Base-by-base conservation (phyloP, 2,797 vertebrate species). In the Eurystomus glaucurus region DNA sequence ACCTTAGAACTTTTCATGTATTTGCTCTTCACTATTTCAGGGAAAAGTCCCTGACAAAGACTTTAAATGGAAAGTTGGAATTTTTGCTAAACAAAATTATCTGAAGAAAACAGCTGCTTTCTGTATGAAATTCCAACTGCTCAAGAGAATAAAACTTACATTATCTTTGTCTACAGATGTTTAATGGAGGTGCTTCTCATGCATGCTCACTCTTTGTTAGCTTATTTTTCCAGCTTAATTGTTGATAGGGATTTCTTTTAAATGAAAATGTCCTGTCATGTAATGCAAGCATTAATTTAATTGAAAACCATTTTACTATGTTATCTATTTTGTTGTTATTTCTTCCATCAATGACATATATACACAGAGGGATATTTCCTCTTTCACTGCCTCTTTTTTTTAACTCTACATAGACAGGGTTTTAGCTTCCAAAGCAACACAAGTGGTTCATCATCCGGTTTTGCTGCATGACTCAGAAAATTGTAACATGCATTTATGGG, bases 331-430 rank as follows among this genome's bases (percentile, higher is more conserved):
- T 64, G 35, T 22, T 48, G 17, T 51, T 31, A 52, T 14, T 90
- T 57, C 3, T 84, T n/a, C 14, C 14, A 14, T 55, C 35, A 77
- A 10, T 45, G 8, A 11, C 11, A 5, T n/a, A 37, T 2, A 52
- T 5, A 33, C 3, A n/a, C 2, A 52, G 48, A 0, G 0, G 17
- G 84, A n/a, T 74, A 75, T 22, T 48, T 39, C 16, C 8, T 51
- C 14, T 4, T 17, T 57, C 69, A 69, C 35, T 16, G 1, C 2
- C 7, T 64, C 39, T 52, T 33, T 33, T 72, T 72, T 76, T 7
- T 3, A 55, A 35, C 9, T 51, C 26, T 43, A 5, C 0, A 0
- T 25, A 35, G n/a, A 11, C 1, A 4, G 9, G 14, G 3, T 48
- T 92, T 90, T 69, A 66, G 26, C 4, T 45, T 94, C 19, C 41